Evolutionary conservation across 2,888 invertebrate genomes (phyloP).

Genomic region (Latrodectus hesperus): DNA sequence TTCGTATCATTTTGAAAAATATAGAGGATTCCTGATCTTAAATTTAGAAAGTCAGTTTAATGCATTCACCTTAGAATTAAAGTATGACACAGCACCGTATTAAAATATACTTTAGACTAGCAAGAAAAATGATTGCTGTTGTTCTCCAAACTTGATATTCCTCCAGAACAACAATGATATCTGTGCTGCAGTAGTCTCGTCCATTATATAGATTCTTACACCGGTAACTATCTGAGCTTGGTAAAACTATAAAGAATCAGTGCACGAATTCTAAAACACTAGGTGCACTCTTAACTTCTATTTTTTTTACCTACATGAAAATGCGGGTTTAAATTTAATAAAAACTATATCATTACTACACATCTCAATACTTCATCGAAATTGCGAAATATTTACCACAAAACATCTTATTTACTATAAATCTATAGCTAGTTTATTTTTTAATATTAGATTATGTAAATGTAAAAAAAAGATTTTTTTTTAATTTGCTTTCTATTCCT

Average conservation of each 20-base stretch:
- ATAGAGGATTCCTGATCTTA: too few species aligned
- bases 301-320: slow-evolving; percentile 39
- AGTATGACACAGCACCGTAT: too few species aligned
- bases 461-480: too few species aligned
- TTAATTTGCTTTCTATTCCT: not conserved
- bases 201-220: slow-evolving; percentile 54
- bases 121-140: too few species aligned
- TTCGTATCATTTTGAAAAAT: too few species aligned
- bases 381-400: not conserved
- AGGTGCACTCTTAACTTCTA: not conserved
- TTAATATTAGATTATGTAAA: not conserved
- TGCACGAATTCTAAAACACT: slow-evolving; percentile 31
- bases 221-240: slow-evolving; percentile 60
- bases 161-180: not conserved
- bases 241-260: slow-evolving; percentile 37
- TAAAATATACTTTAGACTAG: too few species aligned
- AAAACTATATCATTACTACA: not conserved
- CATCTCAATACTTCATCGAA: not conserved
- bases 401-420: not conserved
- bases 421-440: not conserved
- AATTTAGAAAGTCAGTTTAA: too few species aligned
- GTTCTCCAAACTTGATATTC: too few species aligned
- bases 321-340: not conserved
- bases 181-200: slow-evolving; percentile 43
- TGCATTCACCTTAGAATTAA: too few species aligned